phyloP scores from a whole-genome alignment of 1,140 invertebrate species.

The Drosophila mauritiana region DNA sequence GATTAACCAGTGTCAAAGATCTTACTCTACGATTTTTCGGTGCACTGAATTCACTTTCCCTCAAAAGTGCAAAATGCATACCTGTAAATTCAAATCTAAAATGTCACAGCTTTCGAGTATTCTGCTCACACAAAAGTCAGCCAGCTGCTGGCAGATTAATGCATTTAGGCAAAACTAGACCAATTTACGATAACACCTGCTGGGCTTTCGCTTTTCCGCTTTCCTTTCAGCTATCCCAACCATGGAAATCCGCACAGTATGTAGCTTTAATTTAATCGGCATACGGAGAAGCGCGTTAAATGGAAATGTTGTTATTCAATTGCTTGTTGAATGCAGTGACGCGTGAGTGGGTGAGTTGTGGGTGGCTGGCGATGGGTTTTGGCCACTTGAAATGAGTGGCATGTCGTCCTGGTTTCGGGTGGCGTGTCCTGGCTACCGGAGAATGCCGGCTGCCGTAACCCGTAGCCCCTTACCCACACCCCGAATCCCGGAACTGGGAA shows the following conservation, averaged over 20 bases:
- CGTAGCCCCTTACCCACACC: background rate
- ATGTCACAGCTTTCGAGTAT: background rate
- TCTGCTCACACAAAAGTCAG: background rate
- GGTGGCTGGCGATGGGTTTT: constrained; percentile 9
- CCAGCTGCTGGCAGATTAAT: constrained; percentile 35
- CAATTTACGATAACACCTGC: constrained; percentile 20
- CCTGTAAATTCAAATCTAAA: background rate
- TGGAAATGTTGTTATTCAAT: constrained; percentile 78
- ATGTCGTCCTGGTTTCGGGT: constrained; percentile 63
- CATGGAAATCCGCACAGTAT: constrained; percentile 6
- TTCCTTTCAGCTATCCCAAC: background rate
- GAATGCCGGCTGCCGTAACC: background rate
- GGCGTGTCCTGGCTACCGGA: constrained; percentile 47
- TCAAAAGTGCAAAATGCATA: background rate
- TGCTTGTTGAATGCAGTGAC: constrained; percentile 73
- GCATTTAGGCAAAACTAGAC: constrained; percentile 34
- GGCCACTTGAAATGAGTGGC: constrained; percentile 68
- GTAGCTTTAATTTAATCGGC: constrained; percentile 72
- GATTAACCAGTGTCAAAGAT: background rate
- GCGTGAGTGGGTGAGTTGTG: constrained; percentile 15
- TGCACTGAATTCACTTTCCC: background rate
- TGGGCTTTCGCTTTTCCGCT: background rate
- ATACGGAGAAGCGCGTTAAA: constrained; percentile 71
- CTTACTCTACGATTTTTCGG: background rate
- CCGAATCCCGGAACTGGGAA: background rate